phyloP scores from a whole-genome alignment of 2,113 vertebrate species.

The Dromiciops gliroides region DNA sequence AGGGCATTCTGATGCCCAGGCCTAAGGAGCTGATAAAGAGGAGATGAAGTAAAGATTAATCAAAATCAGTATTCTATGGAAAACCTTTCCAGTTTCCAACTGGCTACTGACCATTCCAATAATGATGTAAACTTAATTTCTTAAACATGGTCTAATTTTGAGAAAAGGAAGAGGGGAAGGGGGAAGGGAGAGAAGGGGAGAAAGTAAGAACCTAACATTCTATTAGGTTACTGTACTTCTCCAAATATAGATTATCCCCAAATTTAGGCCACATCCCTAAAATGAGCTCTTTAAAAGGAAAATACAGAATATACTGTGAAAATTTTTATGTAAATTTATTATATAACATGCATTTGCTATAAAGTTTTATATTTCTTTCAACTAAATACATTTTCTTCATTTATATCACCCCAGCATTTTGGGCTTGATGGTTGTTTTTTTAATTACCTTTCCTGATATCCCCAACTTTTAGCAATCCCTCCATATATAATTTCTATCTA shows the following conservation, averaged over 20 bases:
- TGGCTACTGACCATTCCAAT: slow-evolving; percentile 38
- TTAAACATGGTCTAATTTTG: not conserved
- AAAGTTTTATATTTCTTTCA: not conserved
- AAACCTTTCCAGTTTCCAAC: slow-evolving; percentile 65
- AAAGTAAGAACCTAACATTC: not conserved
- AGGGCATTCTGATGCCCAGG: slow-evolving; percentile 46
- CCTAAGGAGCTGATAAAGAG: not conserved
- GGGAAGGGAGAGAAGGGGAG: not conserved
- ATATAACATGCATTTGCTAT: not conserved
- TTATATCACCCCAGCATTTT: not conserved
- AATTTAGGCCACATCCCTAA: not conserved
- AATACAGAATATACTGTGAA: not conserved
- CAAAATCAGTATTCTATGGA: slow-evolving; percentile 33
- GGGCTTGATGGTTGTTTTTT: not conserved
- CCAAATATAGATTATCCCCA: not conserved
- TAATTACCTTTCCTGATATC: not conserved
- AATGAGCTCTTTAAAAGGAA: not conserved
- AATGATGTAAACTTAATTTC: slow-evolving; percentile 56
- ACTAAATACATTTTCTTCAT: not conserved
- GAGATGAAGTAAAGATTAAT: slow-evolving; percentile 35
- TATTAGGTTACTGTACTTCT: not conserved
- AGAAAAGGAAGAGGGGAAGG: not conserved
- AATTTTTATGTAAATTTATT: not conserved
- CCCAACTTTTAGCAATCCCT: not conserved
- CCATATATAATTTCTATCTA: not conserved